phyloP scores from a whole-genome alignment of 2,113 vertebrate species.

The Nesospiza acunhae region DNA sequence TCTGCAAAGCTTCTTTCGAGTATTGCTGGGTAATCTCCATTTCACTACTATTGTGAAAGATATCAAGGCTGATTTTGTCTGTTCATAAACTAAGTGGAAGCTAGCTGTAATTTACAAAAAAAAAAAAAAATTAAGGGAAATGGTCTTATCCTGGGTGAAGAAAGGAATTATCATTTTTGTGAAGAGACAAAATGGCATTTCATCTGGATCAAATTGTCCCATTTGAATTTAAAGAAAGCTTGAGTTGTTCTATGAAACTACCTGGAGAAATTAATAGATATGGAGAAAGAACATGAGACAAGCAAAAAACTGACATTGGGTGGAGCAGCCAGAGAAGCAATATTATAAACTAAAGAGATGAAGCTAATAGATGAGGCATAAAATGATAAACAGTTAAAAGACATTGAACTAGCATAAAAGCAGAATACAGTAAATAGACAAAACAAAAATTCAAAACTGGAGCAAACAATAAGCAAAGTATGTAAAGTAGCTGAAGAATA shows the following conservation, averaged over 20 bases:
- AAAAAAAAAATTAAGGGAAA: not conserved
- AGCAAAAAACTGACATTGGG: not conserved
- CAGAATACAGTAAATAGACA: not conserved
- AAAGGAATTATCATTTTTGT: not conserved
- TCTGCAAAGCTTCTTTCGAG: not conserved
- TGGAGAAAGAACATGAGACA: not conserved
- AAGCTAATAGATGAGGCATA: not conserved
- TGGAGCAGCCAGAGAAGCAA: not conserved
- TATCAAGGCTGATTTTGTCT: not conserved
- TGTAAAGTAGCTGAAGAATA: not conserved
- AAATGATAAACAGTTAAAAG: not conserved
- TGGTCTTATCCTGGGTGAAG: not conserved
- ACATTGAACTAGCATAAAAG: not conserved
- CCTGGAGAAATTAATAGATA: not conserved
- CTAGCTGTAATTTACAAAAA: not conserved
- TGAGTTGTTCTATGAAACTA: not conserved
- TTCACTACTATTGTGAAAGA: not conserved
- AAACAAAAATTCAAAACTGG: not conserved
- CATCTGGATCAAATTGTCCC: not conserved
- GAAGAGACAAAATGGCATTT: not conserved
- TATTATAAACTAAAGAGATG: not conserved
- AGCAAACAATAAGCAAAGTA: not conserved
- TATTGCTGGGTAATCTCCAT: not conserved
- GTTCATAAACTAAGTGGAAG: not conserved
- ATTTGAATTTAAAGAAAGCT: not conserved